These are phyloP conservation scores for Flexamia atlantica DNA, from an alignment of 2,888 invertebrate genomes.

Conservation along the genomic window DNA sequence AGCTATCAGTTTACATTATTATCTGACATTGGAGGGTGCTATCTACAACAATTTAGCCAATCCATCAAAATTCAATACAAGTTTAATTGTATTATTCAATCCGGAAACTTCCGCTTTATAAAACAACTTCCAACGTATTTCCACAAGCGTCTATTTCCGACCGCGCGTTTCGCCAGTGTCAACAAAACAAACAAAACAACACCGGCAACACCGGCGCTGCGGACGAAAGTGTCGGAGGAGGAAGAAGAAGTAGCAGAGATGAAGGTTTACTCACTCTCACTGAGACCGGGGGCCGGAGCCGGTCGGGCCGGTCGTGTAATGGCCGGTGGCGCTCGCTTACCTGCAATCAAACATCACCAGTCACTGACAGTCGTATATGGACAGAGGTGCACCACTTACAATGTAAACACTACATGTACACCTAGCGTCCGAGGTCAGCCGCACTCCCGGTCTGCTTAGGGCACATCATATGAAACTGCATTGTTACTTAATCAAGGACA, in stretches of 20 bases:
- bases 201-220: background rate
- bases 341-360: conserved; percentile 40
- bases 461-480: too few species aligned
- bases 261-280: conserved; percentile 51
- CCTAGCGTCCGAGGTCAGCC: too few species aligned
- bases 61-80: too few species aligned
- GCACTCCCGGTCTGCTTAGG: too few species aligned
- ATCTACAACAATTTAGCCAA: too few species aligned
- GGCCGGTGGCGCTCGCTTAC: conserved; percentile 29
- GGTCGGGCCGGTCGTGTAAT: conserved; percentile 41
- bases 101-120: background rate
- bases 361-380: conserved; percentile 1
- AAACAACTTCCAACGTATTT: background rate
- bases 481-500: too few species aligned
- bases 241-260: conserved; percentile 26
- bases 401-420: too few species aligned
- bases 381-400: too few species aligned
- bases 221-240: conserved; percentile 49
- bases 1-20: too few species aligned
- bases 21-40: too few species aligned
- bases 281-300: conserved; percentile 9
- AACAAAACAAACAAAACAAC: background rate
- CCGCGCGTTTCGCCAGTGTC: background rate
- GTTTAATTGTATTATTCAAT: background rate
- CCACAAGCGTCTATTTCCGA: background rate